Evolutionary conservation across 2,797 vertebrate species (phyloP).

Genomic region (Loris lydekkerianus): DNA sequence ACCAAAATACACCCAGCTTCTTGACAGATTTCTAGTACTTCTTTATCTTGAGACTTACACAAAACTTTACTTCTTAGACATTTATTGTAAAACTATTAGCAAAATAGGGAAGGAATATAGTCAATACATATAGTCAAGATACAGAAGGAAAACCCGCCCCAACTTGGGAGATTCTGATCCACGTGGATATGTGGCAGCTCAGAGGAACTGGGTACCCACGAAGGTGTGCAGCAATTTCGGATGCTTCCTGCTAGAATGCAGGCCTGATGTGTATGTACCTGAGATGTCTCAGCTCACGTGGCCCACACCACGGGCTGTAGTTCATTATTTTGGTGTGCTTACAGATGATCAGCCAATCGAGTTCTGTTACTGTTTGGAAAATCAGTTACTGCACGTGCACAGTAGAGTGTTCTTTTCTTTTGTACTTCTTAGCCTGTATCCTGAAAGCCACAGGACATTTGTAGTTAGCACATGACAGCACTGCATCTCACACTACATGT

Average conservation of each 20-base stretch:
- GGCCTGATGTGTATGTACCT: not conserved
- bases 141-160: slow-evolving; percentile 74
- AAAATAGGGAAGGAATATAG: not conserved
- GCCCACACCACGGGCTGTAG: slow-evolving; percentile 51
- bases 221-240: fast-evolving
- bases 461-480: slow-evolving; percentile 76
- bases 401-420: slow-evolving; percentile 40
- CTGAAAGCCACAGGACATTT: slow-evolving; percentile 75
- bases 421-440: not conserved
- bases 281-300: slow-evolving; percentile 51
- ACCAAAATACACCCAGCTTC: not conserved
- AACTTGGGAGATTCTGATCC: slow-evolving; percentile 68
- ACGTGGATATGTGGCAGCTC: slow-evolving; percentile 77
- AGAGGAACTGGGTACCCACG: not conserved
- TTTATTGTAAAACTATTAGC: slow-evolving; percentile 77
- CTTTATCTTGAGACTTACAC: slow-evolving; percentile 71
- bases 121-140: slow-evolving; percentile 81
- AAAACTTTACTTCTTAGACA: slow-evolving; percentile 75
- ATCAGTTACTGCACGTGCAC: slow-evolving; percentile 72
- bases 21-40: slow-evolving; percentile 65
- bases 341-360: slow-evolving; percentile 77
- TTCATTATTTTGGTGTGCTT: slow-evolving; percentile 77
- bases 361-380: slow-evolving; percentile 84
- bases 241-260: slow-evolving; percentile 42
- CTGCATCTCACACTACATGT: slow-evolving; percentile 82